Base-by-base conservation (phyloP, 92 coral and sea anemone genomes). In the Phenganax stokvisi region DNA sequence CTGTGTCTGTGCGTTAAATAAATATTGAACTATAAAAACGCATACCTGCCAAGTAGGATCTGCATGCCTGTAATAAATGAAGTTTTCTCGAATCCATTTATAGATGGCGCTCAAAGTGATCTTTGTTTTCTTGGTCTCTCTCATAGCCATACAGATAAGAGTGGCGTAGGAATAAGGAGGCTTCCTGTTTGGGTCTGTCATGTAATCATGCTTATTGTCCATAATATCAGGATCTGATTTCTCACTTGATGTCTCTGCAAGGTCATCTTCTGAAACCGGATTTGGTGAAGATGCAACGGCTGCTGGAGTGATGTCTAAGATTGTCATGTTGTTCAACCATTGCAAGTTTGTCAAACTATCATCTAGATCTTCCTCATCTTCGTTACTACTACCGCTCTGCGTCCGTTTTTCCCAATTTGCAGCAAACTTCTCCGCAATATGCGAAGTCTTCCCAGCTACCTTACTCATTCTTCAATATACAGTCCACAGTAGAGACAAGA, bases 11-110 rank as follows among this genome's bases (percentile, higher is more conserved):
- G 47, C 47, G 47, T 37, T 37, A 5, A 37, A 37, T 64, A 64
- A 20, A 64, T 28, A 64, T 30, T 17, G n/a, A 51, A 13, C 53
- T 1, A 3, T 51, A 10, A 75, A 71, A 59, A 8, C 15, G 12
- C 88, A 63, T 86, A 96, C 99, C 90, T 96, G 99, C 99, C 99
- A 96, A 0, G 99, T 96, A 1, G 99, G 99, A 61, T 96, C 99
- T 9, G 99, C 99, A 11, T 88, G 74, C 57, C 97, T 66, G 84
- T 92, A 96, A 71, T 92, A 96, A 91, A 96, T 88, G 63, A 92
- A 96, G 71, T 92, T 92, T 29, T 96, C 99, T 28, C 92, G 90
- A 66, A 96, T 96, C 99, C 99, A 96, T 76, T 96, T 96, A 84
- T 96, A 96, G 57, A 96, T 96, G 1, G 99, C 92, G 63, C 97